A percentile compares a stretch with the other conserved stretches of the same genome.
These are phyloP conservation scores for Athrips mouffetella DNA, from an alignment of 2,888 invertebrate species.

Conservation along the genomic window DNA sequence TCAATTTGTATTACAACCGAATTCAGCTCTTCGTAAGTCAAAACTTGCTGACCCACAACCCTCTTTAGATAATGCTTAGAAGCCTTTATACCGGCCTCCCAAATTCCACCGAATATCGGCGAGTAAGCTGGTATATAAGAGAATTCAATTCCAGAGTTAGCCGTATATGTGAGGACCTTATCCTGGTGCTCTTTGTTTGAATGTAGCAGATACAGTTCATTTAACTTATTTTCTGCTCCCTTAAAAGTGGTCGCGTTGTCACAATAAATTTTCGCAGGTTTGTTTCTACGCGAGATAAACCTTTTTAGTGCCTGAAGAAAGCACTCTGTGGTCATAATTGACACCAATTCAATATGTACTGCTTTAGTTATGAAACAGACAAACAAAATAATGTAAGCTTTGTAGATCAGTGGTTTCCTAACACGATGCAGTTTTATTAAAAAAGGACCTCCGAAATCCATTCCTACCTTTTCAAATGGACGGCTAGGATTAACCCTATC, in stretches of 20 bases:
- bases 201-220: conserved; percentile 5
- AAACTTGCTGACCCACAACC: not conserved
- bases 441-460: conserved; percentile 12
- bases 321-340: not conserved
- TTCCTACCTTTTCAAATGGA: not conserved
- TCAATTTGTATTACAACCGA: not conserved
- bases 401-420: not conserved
- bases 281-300: not conserved
- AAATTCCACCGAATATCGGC: not conserved
- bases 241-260: conserved; percentile 2
- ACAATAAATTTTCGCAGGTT: not conserved
- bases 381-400: not conserved
- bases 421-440: not conserved
- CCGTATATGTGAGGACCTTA: not conserved
- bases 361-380: conserved; percentile 9
- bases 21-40: not conserved
- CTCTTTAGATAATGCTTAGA: not conserved
- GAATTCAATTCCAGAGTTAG: not conserved
- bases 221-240: not conserved
- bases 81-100: not conserved
- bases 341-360: conserved; percentile 6
- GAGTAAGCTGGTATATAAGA: not conserved
- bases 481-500: conserved; percentile 1
- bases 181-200: not conserved
- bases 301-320: conserved; percentile 8